Conservation (phyloP, 2,113 vertebrate species). For the rabbit (Oryctolagus cuniculus) region mOryCun1.1 NC_091447.1:33366001-33366500, state of each 20-base stretch:
- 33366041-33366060: not conserved
- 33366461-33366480: too few relatives aligned
- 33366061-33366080: not conserved
- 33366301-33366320: too few relatives aligned
- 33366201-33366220: not conserved
- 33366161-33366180: not conserved
- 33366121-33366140: too few relatives aligned
- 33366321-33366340: too few relatives aligned
- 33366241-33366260: not conserved
- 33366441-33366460: too few relatives aligned
- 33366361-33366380: too few relatives aligned
- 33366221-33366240: not conserved
- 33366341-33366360: too few relatives aligned
- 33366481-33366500: too few relatives aligned
- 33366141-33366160: not conserved
- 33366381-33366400: too few relatives aligned
- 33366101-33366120: not conserved
- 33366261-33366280: not conserved
- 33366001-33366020: not conserved
- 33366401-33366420: too few relatives aligned
- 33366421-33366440: too few relatives aligned
- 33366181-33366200: not conserved
- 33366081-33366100: not conserved
- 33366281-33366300: too few relatives aligned
- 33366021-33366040: not conserved